Conservation (phyloP, 2,888 invertebrate species). For the Cremastobaeus sp. region DNA sequence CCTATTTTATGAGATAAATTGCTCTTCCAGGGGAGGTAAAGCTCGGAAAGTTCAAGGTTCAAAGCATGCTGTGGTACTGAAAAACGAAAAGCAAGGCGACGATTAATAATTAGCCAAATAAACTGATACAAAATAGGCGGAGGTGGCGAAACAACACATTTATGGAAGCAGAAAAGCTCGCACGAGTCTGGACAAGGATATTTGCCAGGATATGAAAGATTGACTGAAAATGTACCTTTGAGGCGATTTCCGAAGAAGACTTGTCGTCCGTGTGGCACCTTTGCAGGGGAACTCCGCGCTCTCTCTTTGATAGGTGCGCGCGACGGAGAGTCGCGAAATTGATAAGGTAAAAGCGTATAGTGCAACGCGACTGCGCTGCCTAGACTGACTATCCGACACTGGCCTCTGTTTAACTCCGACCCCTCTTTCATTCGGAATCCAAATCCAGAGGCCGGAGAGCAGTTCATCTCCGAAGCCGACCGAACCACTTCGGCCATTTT, state of each 20-base stretch:
- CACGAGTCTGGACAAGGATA: neutral
- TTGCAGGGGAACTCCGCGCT: conserved; percentile 53
- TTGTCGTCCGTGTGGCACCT: conserved; percentile 52
- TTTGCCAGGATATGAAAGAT: neutral
- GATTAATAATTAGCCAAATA: too few species aligned
- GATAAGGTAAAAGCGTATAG: conserved; percentile 64
- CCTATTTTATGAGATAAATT: too few species aligned
- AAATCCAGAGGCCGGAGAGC: conserved; percentile 47
- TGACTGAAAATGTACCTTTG: conserved; percentile 39
- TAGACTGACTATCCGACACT: conserved; percentile 55
- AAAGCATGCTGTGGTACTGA: too few species aligned
- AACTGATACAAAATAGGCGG: too few species aligned
- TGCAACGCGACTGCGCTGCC: conserved; percentile 68
- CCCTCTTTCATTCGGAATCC: conserved; percentile 51
- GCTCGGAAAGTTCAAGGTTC: too few species aligned
- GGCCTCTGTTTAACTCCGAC: conserved; percentile 37
- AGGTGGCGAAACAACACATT: too few species aligned
- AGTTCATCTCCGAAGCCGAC: conserved; percentile 51
- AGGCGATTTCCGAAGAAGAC: conserved; percentile 54
- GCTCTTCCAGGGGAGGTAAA: too few species aligned
- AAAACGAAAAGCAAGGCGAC: too few species aligned
- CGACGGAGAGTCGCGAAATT: conserved; percentile 62
- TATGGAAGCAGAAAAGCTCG: too few species aligned
- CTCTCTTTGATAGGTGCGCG: conserved; percentile 58
- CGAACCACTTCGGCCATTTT: conserved; percentile 56